Percentiles rank a stretch among this genome's conserved stretches.
phyloP scores from a whole-genome alignment of 2,888 invertebrate species.

The Dascillus cervinus region DNA sequence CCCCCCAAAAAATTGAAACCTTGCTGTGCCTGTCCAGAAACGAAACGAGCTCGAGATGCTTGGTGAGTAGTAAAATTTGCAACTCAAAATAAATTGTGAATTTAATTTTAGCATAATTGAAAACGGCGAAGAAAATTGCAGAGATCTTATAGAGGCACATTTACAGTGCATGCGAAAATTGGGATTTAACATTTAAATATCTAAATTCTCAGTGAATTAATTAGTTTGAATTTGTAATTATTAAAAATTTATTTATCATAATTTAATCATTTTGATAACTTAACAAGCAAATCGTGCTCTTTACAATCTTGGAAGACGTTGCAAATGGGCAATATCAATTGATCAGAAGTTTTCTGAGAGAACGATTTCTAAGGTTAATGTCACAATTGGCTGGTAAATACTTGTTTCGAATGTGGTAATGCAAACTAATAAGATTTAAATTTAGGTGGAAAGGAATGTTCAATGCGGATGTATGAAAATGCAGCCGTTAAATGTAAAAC shows the following conservation, averaged over 20 bases:
- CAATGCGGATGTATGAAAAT: constrained; percentile 31
- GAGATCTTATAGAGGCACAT: constrained; percentile 87
- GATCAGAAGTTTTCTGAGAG: constrained; percentile 30
- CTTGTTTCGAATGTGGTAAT: too few species aligned
- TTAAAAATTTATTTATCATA: constrained; percentile 7
- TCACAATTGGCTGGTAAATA: constrained; percentile 30
- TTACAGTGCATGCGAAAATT: constrained; percentile 92
- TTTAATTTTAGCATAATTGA: constrained; percentile 89
- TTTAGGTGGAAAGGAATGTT: constrained; percentile 23
- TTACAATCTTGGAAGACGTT: too few species aligned
- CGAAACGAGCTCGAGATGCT: constrained; percentile 79
- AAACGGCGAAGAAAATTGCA: constrained; percentile 87
- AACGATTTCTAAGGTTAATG: constrained; percentile 31
- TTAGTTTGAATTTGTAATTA: too few species aligned
- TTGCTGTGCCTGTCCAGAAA: constrained; percentile 97
- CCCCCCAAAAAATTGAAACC: constrained; percentile 72
- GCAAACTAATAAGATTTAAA: too few species aligned
- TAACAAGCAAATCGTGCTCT: too few species aligned
- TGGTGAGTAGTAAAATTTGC: too few species aligned
- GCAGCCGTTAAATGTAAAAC: constrained; percentile 29
- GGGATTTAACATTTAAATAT: constrained; percentile 85
- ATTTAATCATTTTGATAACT: too few species aligned
- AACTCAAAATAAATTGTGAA: too few species aligned
- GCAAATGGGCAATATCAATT: constrained; percentile 24
- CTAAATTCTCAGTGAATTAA: too few species aligned